Percentiles rank a stretch among this genome's conserved stretches.
Evolutionary conservation across 2,113 vertebrate genomes (phyloP).

Genomic region (Nibea coibor): DNA sequence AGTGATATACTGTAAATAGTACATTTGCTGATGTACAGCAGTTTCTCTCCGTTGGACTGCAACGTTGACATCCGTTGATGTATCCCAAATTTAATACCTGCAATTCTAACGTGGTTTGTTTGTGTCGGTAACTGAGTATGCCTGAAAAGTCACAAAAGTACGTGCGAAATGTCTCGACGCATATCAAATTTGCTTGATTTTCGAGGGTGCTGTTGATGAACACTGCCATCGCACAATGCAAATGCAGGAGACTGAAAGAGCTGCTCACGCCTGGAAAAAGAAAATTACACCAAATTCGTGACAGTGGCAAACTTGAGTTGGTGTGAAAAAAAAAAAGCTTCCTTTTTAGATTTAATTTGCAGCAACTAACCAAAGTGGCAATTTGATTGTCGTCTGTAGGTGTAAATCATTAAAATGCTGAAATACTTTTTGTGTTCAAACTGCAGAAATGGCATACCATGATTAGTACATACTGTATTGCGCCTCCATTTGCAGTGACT

Average conservation of each 20-base stretch:
- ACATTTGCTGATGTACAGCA: not conserved
- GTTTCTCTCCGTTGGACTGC: not conserved
- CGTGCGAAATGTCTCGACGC: constrained; percentile 4
- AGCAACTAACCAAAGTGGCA: not conserved
- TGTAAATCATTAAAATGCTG: not conserved
- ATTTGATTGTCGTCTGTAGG: not conserved
- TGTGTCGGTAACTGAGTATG: too few species aligned
- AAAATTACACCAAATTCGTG: not conserved
- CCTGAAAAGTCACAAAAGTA: not conserved
- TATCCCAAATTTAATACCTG: not conserved
- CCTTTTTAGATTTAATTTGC: not conserved
- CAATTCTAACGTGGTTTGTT: not conserved
- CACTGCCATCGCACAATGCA: not conserved
- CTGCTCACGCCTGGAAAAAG: constrained; percentile 1
- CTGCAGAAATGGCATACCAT: not conserved
- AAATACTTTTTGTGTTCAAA: not conserved
- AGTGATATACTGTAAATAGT: not conserved
- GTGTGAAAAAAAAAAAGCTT: not conserved
- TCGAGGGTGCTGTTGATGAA: not conserved
- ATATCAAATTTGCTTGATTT: not conserved
- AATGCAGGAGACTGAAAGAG: not conserved
- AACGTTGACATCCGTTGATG: not conserved
- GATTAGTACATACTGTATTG: not conserved
- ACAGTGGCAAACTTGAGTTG: not conserved
- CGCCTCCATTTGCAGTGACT: not conserved